A percentile compares a stretch with the other conserved stretches of the same genome.
These are phyloP conservation scores for Lonchura striata DNA, from an alignment of 2,113 vertebrate species.

Conservation along the genomic window DNA sequence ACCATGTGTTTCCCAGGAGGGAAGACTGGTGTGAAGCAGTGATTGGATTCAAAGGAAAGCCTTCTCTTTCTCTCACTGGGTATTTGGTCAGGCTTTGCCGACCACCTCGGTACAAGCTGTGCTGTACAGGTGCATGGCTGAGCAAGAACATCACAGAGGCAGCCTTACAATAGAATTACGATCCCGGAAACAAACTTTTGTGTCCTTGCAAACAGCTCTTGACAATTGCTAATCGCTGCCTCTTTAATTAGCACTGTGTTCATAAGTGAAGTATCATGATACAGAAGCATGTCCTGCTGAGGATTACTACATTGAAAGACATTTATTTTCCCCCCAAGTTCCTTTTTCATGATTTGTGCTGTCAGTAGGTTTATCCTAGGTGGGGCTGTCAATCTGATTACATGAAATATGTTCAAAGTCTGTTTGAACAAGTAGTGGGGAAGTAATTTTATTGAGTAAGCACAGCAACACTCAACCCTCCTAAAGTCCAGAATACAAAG, in stretches of 20 bases:
- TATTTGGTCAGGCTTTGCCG: not conserved
- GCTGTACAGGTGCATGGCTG: not conserved
- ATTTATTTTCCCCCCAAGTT: not conserved
- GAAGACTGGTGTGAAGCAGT: not conserved
- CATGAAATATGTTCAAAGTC: not conserved
- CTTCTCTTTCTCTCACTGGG: not conserved
- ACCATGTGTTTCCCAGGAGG: not conserved
- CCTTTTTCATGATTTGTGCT: not conserved
- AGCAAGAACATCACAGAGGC: not conserved
- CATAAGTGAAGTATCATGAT: not conserved
- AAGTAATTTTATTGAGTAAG: not conserved
- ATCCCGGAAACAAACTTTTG: not conserved
- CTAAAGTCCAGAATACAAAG: slow-evolving; percentile 24
- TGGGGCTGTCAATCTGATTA: not conserved
- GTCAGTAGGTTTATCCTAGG: not conserved
- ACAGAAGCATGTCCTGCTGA: not conserved
- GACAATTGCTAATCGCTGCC: not conserved
- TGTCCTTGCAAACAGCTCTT: not conserved
- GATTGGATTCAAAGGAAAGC: not conserved
- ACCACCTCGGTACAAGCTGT: not conserved
- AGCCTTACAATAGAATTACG: not conserved
- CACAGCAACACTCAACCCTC: not conserved
- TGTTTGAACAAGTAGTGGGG: not conserved
- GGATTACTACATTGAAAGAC: not conserved
- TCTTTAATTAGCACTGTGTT: not conserved